Base-by-base conservation (phyloP, 2,797 vertebrate genomes). In the Lateolabrax maculatus region DNA sequence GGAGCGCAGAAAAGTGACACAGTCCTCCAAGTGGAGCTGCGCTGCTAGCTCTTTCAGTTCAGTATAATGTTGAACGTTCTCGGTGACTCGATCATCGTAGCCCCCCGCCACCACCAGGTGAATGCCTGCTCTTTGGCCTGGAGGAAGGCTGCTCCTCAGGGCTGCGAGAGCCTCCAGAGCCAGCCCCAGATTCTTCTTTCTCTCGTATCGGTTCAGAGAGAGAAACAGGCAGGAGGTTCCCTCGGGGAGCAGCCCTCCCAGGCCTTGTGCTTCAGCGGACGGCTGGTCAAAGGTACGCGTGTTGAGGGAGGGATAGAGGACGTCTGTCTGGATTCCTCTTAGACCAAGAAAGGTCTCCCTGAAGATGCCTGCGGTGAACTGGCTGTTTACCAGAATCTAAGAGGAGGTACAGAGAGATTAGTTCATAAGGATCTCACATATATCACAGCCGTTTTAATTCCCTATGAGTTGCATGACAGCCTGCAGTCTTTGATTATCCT, bases 131-230 rank as follows among this genome's bases (percentile, higher is more conserved):
- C 96, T 96, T 12, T 95, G 94, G 4, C 79, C 87, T 1, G 87
- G 73, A 48, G 93, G 53, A 23, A 99, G 90, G 79, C 81, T 87
- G 46, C 87, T 91, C 60, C 29, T 95, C 57, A 99, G 96, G 6
- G 87, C 88, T 0, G 94, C 92, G 36, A 99, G 84, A 9, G 97
- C 96, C 79, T 96, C 87, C 1, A 99, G 92, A 6, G 98, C 97
- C 89, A 99, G 85, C 0, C 84, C 81, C 73, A 99, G 90, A 81
- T 98, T 98, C 93, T 99, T 99, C 94, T 99, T 99, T 53, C 97
- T 96, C 91, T 99, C 98, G 0, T 97, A 99, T 62, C 98, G 95
- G 93, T 99, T 99, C 83, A 99, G 96, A 39, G 98, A 99, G 65
- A 99, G 96, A 88, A 99, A 99, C 52, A 97, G 55, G 84, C 96